These are phyloP conservation scores for Chunga burmeisteri DNA, from an alignment of 2,113 vertebrate species.

Conservation along the genomic window DNA sequence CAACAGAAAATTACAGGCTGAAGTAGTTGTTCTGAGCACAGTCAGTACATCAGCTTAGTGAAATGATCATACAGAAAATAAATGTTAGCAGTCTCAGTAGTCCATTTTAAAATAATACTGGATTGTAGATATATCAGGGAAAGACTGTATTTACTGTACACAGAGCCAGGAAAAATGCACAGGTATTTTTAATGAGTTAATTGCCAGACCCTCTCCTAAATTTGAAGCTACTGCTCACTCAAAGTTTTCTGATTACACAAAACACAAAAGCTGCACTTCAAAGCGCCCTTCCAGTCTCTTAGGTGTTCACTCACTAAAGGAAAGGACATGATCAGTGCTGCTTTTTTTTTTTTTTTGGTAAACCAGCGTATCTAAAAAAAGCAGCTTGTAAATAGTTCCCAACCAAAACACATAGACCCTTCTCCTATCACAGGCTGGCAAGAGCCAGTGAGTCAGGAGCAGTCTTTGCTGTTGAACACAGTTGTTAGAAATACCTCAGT, in stretches of 20 bases:
- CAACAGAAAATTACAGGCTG: neutral
- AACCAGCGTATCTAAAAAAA: neutral
- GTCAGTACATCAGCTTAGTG: neutral
- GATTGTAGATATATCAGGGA: neutral
- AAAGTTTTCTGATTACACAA: neutral
- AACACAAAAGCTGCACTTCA: neutral
- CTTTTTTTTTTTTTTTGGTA: neutral
- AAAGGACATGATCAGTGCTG: neutral
- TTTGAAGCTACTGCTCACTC: neutral
- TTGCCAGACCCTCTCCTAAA: neutral
- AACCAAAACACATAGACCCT: constrained; percentile 32
- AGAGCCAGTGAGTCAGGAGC: neutral
- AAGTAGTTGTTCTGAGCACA: neutral
- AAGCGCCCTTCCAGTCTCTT: neutral
- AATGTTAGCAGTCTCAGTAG: neutral
- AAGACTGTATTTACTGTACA: neutral
- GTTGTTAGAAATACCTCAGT: neutral
- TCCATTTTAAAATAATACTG: neutral
- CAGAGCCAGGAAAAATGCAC: neutral
- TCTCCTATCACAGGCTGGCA: neutral
- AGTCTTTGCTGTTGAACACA: neutral
- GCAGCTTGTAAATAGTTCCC: constrained; percentile 8
- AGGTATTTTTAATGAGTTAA: neutral
- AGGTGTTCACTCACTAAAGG: neutral
- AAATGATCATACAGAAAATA: neutral